Evolutionary conservation across 2,888 invertebrate species (phyloP), one percentile per base, ranked within the genome.

Genomic region (Beris chalybata): DNA sequence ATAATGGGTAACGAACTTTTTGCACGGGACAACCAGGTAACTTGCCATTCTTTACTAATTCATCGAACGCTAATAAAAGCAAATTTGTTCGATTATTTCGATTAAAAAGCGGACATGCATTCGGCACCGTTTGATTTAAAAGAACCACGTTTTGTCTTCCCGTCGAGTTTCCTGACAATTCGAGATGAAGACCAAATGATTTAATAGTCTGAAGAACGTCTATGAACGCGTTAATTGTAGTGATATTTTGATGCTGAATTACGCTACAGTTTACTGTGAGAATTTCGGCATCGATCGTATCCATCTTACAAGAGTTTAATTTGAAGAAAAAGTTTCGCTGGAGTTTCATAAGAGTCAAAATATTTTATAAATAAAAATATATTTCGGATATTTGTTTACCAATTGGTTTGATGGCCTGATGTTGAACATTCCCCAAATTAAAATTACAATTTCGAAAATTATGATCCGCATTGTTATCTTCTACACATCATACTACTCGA

Each of bases 11-110:
- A 29, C n/a, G 31, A 12, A 59, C 59, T 13, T 31, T 32, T 59
- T 59, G 32, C 3, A 47, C 59, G n/a, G 59, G 59, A 59, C 59
- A 59, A n/a, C 44, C 22, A 3, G 59, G 59, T 1, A 59, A 5
- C 15, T 59, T 59, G n/a, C 59, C 59, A 48, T 38, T 59, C 12
- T 59, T 59, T 11, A 47, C 7, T 12, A 59, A 15, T 31, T 59
- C 59, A 48, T 59, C 59, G 12, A 59, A 13, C 7, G 32, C 59
- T 32, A 48, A 9, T 50, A 31, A 9, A 30, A 59, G 13, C 5
- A 59, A n/a, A 59, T 59, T 59, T 11, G 22, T 43, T n/a, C 48
- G 59, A 30, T 32, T 50, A n/a, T 47, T 59, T 13, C 32, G 31
- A 15, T 59, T 59, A 7, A 59, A 31, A 48, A 48, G 50, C 3